Evolutionary conservation across 2,888 invertebrate genomes (phyloP).

Genomic region (Drosophila affinis): DNA sequence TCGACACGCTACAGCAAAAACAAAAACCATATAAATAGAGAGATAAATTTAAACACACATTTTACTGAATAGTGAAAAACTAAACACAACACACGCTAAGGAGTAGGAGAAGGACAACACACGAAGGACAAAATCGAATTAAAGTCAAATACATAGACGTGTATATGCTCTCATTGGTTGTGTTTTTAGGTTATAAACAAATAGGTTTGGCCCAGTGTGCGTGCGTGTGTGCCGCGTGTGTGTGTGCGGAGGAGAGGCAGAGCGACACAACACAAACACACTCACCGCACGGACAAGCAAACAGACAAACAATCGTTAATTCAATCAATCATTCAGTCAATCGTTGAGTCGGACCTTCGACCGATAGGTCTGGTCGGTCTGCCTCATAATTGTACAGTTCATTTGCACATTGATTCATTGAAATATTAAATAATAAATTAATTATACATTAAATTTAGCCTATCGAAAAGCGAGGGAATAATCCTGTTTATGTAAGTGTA

Average conservation of each 20-base stretch:
- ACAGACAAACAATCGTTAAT: slow-evolving; percentile 25
- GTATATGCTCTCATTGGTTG: slow-evolving; percentile 84
- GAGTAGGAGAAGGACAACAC: background rate
- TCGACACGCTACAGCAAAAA: slow-evolving; percentile 79
- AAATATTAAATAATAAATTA: slow-evolving; percentile 31
- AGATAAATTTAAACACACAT: slow-evolving; percentile 34
- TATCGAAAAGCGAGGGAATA: slow-evolving; percentile 4
- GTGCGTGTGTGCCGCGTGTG: slow-evolving; percentile 38
- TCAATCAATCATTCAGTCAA: slow-evolving; percentile 55
- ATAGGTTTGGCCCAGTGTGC: slow-evolving; percentile 58
- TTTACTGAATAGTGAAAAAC: slow-evolving; percentile 40
- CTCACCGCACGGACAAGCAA: slow-evolving; percentile 28
- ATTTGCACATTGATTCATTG: slow-evolving; percentile 62
- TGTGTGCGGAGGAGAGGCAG: slow-evolving; percentile 9
- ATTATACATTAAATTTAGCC: slow-evolving; percentile 26
- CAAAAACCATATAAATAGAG: slow-evolving; percentile 36
- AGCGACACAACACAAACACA: slow-evolving; percentile 29
- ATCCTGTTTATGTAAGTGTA: slow-evolving; percentile 53
- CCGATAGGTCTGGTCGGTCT: slow-evolving; percentile 31
- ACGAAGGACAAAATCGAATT: slow-evolving; percentile 37
- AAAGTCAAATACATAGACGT: slow-evolving; percentile 75
- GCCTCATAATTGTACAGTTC: slow-evolving; percentile 67
- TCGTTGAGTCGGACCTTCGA: slow-evolving; percentile 48
- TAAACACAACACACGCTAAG: slow-evolving; percentile 38
- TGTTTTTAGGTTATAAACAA: slow-evolving; percentile 83